Evolutionary conservation across 2,888 invertebrate species (phyloP).

Genomic region (Clistopyga incitator): DNA sequence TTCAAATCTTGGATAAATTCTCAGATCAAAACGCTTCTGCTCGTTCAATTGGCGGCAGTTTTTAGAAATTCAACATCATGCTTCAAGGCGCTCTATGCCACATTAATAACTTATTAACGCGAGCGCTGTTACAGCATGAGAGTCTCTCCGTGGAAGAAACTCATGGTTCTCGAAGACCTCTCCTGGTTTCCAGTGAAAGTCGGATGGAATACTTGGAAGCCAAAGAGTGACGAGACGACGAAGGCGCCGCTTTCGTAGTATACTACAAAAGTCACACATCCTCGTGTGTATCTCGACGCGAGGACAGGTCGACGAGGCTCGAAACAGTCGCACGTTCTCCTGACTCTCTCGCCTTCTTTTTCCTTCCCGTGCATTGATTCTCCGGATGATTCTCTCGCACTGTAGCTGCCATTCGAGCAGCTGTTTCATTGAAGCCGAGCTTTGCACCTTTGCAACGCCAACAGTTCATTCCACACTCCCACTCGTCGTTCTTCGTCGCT

Average conservation of each 20-base stretch:
- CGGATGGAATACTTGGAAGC: conserved; percentile 63
- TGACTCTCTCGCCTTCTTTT: conserved; percentile 3
- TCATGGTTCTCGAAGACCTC: conserved; percentile 19
- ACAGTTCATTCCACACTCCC: not conserved
- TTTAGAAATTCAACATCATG: not conserved
- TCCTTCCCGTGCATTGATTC: not conserved
- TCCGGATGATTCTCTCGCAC: conserved; percentile 1
- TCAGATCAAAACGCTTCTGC: not conserved
- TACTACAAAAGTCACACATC: not conserved
- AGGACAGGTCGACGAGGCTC: conserved; percentile 25
- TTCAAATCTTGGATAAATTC: not conserved
- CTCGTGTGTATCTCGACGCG: conserved; percentile 9
- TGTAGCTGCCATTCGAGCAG: not conserved
- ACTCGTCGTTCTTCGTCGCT: not conserved
- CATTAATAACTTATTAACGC: not conserved
- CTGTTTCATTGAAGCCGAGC: conserved; percentile 12
- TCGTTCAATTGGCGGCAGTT: not conserved
- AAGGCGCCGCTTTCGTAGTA: conserved; percentile 14
- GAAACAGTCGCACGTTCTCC: not conserved
- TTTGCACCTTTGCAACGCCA: conserved; percentile 3
- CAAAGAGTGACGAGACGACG: conserved; percentile 38
- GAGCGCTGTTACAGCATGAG: not conserved
- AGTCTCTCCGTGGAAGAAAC: conserved; percentile 23
- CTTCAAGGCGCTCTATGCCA: not conserved
- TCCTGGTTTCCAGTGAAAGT: conserved; percentile 35